phyloP scores from a whole-genome alignment of 2,113 vertebrate genomes.

The Thalassoma bifasciatum region DNA sequence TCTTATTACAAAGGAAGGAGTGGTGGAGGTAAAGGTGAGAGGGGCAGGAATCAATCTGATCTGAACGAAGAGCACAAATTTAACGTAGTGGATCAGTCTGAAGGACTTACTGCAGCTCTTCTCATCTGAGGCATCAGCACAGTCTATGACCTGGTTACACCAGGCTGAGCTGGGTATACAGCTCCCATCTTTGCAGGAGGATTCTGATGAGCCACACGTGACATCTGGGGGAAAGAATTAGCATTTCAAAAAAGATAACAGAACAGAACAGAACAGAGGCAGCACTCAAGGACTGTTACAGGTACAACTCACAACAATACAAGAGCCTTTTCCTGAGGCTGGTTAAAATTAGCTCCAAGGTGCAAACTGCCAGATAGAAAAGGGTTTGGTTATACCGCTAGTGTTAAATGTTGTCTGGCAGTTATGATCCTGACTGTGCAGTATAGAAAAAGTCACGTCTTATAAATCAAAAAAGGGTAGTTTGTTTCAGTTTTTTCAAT shows the following conservation, averaged over 20 bases:
- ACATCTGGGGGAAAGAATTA: slow-evolving; percentile 82
- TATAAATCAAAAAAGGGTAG: not conserved
- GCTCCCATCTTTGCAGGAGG: slow-evolving; percentile 89
- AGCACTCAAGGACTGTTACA: slow-evolving; percentile 33
- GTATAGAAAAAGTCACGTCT: slow-evolving; percentile 21
- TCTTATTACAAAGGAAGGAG: slow-evolving; percentile 30
- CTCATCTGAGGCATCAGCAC: slow-evolving; percentile 95
- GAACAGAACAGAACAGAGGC: slow-evolving; percentile 18
- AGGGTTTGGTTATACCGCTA: not conserved
- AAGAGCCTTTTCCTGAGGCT: slow-evolving; percentile 3
- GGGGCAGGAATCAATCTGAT: slow-evolving; percentile 25
- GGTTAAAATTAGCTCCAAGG: slow-evolving; percentile 40
- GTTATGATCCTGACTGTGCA: not conserved
- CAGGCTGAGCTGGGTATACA: slow-evolving; percentile 90
- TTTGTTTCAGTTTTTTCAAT: slow-evolving; percentile 17
- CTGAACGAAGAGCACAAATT: slow-evolving; percentile 8
- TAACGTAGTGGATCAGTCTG: slow-evolving; percentile 16
- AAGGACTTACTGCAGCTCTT: slow-evolving; percentile 92
- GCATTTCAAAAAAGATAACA: slow-evolving; percentile 64
- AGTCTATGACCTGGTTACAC: slow-evolving; percentile 97
- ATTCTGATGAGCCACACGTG: slow-evolving; percentile 89
- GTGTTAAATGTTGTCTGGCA: not conserved
- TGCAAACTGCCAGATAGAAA: slow-evolving; percentile 11
- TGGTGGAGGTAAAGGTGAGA: not conserved
- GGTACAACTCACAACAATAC: slow-evolving; percentile 35